Evolutionary conservation across 2,797 vertebrate genomes (phyloP).

Genomic region (Eptatretus atami): DNA sequence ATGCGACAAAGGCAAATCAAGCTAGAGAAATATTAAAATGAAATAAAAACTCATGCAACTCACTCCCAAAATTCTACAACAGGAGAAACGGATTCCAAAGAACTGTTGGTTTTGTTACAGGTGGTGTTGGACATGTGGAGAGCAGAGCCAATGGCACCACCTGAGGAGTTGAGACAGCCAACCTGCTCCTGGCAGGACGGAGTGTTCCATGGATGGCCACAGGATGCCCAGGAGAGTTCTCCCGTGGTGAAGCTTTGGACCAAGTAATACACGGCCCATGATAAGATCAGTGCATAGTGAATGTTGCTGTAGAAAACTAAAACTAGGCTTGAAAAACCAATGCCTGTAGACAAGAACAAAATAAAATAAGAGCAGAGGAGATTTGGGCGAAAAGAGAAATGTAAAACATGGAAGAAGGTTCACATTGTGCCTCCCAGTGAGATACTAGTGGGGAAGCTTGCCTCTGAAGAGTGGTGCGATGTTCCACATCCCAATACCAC

Average conservation of each 20-base stretch:
- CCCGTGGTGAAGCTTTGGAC: neutral
- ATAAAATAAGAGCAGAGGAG: no score
- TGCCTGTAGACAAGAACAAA: neutral
- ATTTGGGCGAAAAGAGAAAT: no score
- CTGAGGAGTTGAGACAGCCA: neutral
- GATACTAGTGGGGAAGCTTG: no score
- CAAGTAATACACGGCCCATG: neutral
- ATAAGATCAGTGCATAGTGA: conserved; percentile 1
- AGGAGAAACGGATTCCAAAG: neutral
- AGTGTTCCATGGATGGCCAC: neutral
- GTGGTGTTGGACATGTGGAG: neutral
- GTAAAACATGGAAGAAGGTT: no score
- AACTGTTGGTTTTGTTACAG: no score
- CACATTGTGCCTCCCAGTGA: no score
- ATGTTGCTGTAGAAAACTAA: conserved; percentile 5
- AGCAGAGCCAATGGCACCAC: neutral
- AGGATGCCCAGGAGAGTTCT: neutral
- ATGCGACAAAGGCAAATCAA: no score
- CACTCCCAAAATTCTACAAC: conserved; percentile 4
- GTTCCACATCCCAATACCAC: neutral
- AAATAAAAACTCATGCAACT: neutral
- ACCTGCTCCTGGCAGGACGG: neutral
- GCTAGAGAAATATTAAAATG: no score
- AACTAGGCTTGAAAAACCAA: conserved; percentile 1
- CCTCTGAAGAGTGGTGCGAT: conserved; percentile 3